Conservation (phyloP, 2,888 invertebrate species). For the Epirrita christyi region DNA sequence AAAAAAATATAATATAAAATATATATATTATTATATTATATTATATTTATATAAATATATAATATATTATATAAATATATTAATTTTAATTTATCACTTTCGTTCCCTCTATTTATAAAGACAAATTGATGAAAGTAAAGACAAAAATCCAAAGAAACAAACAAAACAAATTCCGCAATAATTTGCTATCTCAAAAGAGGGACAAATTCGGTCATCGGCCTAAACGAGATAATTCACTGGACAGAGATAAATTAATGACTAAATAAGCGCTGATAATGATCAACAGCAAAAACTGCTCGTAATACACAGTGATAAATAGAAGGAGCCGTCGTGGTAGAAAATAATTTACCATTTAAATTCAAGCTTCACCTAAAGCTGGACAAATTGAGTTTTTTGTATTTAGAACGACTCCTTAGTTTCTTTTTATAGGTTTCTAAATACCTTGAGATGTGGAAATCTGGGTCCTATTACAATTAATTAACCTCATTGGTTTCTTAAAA, state of each 20-base stretch:
- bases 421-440: slow-evolving; percentile 23
- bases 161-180: slow-evolving; percentile 1
- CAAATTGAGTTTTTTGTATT: slow-evolving; percentile 64
- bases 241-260: slow-evolving; percentile 79
- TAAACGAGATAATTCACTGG: slow-evolving; percentile 65
- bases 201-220: slow-evolving; percentile 50
- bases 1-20: too few relatives aligned
- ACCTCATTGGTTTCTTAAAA: too few relatives aligned
- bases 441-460: background rate
- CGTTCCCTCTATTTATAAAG: too few relatives aligned
- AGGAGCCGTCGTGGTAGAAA: slow-evolving; percentile 53
- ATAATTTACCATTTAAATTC: slow-evolving; percentile 70
- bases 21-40: too few relatives aligned
- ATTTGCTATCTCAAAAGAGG: slow-evolving; percentile 10
- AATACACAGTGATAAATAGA: slow-evolving; percentile 66
- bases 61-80: too few relatives aligned
- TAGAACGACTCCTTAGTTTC: slow-evolving; percentile 32
- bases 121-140: too few relatives aligned
- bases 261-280: slow-evolving; percentile 78
- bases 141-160: too few relatives aligned
- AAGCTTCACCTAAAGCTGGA: slow-evolving; percentile 62
- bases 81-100: too few relatives aligned
- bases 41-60: too few relatives aligned
- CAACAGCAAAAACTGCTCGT: slow-evolving; percentile 60
- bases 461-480: too few relatives aligned